Evolutionary conservation across 2,888 invertebrate genomes (phyloP), one percentile per base, ranked within the genome.

Genomic region (Torymus texanus): DNA sequence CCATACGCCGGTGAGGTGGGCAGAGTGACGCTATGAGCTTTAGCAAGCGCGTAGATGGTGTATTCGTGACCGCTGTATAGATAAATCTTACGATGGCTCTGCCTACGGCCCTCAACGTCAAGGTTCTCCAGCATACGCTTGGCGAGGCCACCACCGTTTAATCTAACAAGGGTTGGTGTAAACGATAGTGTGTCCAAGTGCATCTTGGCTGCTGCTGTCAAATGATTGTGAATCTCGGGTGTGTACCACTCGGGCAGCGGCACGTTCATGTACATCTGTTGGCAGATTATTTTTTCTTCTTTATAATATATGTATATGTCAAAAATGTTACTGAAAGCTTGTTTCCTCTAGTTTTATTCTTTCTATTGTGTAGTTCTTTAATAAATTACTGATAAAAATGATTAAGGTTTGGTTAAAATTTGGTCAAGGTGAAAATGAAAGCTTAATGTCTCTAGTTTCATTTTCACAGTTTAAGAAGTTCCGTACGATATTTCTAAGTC

Each of bases 21-120:
- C 18, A 84, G 75, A 0, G 63, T 74, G 21, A 93, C 91, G 13
- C 91, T 90, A 0, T 93, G 90, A 2, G 93, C 92, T 0, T 91
- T 90, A 85, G 94, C 91, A n/a, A 94, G 82, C 0, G 92, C 92
- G 0, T 93, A 92, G 0, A 94, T 91, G 56, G 94, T 94, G 72
- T 93, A 93, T 86, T 94, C 94, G 86, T 94, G 94, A 0, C 92
- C 93, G 0, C 93, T 92, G 84, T 92, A 92, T 75, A 93, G 84
- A 58, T 90, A 89, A 24, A 93, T 80, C 83, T 92, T 92, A 0
- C 91, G 89, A 58, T 87, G 11, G 8, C 10, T 51, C 11, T 14
- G 4, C 0, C 4, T 21, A 53, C 5, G 13, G 0, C 13, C 18
- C 5, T 56, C 4, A 2, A 41, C 2, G 8, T 75, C 12, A 65